Conservation (phyloP, 2,113 vertebrate genomes). For the Pelusios castaneus region DNA sequence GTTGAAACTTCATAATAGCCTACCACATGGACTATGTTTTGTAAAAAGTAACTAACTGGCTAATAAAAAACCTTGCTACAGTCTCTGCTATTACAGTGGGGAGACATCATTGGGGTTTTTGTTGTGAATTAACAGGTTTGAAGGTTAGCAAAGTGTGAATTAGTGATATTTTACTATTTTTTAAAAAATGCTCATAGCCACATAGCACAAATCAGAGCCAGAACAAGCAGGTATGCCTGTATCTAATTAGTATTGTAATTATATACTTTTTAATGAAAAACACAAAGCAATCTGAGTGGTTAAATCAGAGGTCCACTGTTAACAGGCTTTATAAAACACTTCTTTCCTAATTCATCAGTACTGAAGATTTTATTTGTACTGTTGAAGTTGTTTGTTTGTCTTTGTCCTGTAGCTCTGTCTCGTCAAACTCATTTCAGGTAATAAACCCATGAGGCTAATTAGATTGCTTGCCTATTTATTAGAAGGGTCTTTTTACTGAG, state of each 20-base stretch:
- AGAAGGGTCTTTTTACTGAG: not conserved
- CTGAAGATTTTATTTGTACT: not conserved
- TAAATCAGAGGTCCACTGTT: not conserved
- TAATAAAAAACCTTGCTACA: not conserved
- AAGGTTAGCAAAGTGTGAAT: not conserved
- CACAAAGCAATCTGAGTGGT: not conserved
- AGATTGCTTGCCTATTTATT: constrained; percentile 8
- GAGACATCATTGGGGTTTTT: not conserved
- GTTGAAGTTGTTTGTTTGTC: not conserved
- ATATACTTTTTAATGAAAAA: not conserved
- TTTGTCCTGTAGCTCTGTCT: not conserved
- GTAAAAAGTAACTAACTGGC: not conserved
- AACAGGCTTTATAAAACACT: not conserved
- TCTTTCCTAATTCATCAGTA: not conserved
- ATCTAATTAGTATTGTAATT: not conserved
- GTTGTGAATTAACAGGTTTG: not conserved
- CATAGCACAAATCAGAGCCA: not conserved
- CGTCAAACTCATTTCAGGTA: constrained; percentile 7
- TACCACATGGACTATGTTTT: not conserved
- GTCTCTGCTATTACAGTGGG: not conserved
- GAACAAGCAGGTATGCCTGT: not conserved
- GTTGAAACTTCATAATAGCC: not conserved
- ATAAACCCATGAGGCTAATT: not conserved
- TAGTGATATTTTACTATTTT: not conserved
- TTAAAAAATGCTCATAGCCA: not conserved